Conservation (phyloP, 2,888 invertebrate genomes). For the Rhingia rostrata region DNA sequence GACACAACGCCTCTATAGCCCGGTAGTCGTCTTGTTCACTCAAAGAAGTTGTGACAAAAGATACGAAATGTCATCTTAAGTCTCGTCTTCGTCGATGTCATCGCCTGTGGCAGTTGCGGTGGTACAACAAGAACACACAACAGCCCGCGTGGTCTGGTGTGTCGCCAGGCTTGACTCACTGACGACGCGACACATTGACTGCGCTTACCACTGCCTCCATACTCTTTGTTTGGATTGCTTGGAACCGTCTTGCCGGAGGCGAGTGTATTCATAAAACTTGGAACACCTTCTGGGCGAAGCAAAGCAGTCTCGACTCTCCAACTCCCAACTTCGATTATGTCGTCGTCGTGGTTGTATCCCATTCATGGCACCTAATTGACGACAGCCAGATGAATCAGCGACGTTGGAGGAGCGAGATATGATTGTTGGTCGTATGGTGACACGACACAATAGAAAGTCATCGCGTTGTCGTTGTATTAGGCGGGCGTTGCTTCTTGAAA, state of each 20-base stretch:
- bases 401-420: slow-evolving; percentile 25
- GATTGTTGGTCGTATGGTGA: slow-evolving; percentile 49
- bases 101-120: slow-evolving; percentile 27
- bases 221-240: slow-evolving; percentile 26
- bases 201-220: slow-evolving; percentile 26
- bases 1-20: slow-evolving; percentile 32
- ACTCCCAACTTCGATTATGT: neutral
- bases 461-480: slow-evolving; percentile 17
- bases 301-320: too few species aligned
- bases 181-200: slow-evolving; percentile 26
- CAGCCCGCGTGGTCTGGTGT: slow-evolving; percentile 6
- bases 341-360: slow-evolving; percentile 1
- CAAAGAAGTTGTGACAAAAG: slow-evolving; percentile 60
- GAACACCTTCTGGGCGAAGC: slow-evolving; percentile 60
- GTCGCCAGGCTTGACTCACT: neutral
- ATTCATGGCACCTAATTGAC: slow-evolving; percentile 55
- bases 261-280: neutral
- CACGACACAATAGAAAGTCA: slow-evolving; percentile 67
- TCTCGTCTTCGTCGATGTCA: slow-evolving; percentile 39
- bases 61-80: slow-evolving; percentile 64
- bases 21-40: slow-evolving; percentile 47
- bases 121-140: slow-evolving; percentile 22
- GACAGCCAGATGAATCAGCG: slow-evolving; percentile 37
- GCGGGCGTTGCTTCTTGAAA: slow-evolving; percentile 32
- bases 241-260: slow-evolving; percentile 39